A percentile compares a stretch with the other conserved stretches of the same genome.
Evolutionary conservation across 1,140 invertebrate genomes (phyloP).

Genomic region (Trichoplusia ni): DNA sequence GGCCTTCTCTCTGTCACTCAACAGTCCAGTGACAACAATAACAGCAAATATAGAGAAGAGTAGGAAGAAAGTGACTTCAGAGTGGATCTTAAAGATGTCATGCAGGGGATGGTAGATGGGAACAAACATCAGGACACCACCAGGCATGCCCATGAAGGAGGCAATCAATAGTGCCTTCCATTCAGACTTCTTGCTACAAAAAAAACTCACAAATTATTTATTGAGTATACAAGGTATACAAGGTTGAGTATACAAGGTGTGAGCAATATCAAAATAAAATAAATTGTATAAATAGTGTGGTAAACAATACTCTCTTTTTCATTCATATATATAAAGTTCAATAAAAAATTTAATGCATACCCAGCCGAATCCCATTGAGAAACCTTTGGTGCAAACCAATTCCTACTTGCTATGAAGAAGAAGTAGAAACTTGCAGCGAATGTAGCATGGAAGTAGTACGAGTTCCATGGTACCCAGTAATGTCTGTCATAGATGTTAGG

Average conservation of each 20-base stretch:
- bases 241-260: too few species aligned
- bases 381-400: constrained; percentile 79
- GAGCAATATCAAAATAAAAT: too few species aligned
- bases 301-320: too few species aligned
- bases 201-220: neutral
- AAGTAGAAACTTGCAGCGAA: constrained; percentile 88
- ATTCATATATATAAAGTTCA: too few species aligned
- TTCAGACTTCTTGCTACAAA: constrained; percentile 83
- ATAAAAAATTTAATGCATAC: constrained; percentile 61
- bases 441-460: constrained; percentile 90
- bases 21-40: constrained; percentile 82
- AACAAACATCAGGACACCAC: constrained; percentile 87
- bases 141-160: constrained; percentile 85
- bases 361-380: constrained; percentile 80
- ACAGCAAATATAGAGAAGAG: constrained; percentile 84
- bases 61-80: constrained; percentile 87
- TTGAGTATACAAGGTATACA: too few species aligned
- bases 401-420: constrained; percentile 84
- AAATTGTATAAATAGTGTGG: too few species aligned
- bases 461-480: constrained; percentile 91
- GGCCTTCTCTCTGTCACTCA: constrained; percentile 62
- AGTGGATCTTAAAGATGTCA: constrained; percentile 85
- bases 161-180: constrained; percentile 82
- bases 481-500: constrained; percentile 90
- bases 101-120: constrained; percentile 89